Conservation (phyloP, 2,888 invertebrate genomes). For the Agriotes lineatus region DNA sequence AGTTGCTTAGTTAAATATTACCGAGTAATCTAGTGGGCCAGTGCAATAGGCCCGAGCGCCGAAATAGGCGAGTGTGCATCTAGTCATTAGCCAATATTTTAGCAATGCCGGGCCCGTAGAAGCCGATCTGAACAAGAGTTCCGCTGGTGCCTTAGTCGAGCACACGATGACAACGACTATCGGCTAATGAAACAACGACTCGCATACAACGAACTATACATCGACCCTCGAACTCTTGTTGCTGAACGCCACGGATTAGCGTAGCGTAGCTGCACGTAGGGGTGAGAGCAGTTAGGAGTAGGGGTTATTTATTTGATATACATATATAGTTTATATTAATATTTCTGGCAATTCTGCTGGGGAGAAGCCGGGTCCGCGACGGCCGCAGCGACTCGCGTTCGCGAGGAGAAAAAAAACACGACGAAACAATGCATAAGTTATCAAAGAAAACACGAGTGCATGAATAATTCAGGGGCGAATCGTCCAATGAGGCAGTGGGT, state of each 20-base stretch:
- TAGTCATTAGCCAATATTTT: constrained; percentile 63
- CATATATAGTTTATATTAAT: constrained; percentile 64
- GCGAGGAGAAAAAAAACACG: constrained; percentile 13
- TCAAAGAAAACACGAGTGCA: constrained; percentile 43
- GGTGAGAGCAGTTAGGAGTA: constrained; percentile 52
- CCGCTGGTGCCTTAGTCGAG: constrained; percentile 42
- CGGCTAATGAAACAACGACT: constrained; percentile 17
- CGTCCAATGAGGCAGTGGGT: constrained; percentile 53
- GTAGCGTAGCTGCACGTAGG: constrained; percentile 46
- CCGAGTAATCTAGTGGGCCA: constrained; percentile 50
- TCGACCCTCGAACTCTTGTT: constrained; percentile 45
- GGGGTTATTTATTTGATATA: constrained; percentile 63
- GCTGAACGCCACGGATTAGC: constrained; percentile 40
- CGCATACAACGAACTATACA: constrained; percentile 41
- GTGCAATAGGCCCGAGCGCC: constrained; percentile 64
- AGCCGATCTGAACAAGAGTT: constrained; percentile 40
- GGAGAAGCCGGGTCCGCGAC: constrained; percentile 56
- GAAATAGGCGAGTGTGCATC: constrained; percentile 65
- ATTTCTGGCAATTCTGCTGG: constrained; percentile 60
- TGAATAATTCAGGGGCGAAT: constrained; percentile 48
- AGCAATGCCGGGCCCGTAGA: constrained; percentile 60
- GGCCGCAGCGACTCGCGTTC: constrained; percentile 48
- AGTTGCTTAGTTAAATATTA: constrained; percentile 27
- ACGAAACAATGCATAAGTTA: constrained; percentile 47
- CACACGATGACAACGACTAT: constrained; percentile 40